Conservation (phyloP, 2,888 invertebrate genomes). For the Apantesis nais region DNA sequence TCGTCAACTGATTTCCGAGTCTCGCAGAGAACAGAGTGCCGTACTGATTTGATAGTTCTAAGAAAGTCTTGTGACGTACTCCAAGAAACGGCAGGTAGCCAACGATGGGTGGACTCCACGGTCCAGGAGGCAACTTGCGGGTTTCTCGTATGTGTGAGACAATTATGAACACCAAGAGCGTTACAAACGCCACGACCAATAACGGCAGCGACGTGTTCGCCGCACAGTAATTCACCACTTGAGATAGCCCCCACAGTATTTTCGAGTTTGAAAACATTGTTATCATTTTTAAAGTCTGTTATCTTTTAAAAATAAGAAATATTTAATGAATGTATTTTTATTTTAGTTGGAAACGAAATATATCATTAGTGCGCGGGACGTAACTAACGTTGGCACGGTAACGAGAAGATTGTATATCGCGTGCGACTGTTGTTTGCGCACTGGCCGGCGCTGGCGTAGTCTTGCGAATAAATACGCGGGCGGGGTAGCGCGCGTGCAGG, state of each 20-base stretch:
- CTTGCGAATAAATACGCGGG: slow-evolving; percentile 83
- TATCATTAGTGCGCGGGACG: slow-evolving; percentile 73
- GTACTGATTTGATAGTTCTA: slow-evolving; percentile 91
- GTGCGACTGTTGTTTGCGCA: slow-evolving; percentile 80
- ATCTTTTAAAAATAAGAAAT: slow-evolving; percentile 47
- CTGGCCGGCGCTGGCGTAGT: slow-evolving; percentile 81
- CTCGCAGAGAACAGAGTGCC: slow-evolving; percentile 93
- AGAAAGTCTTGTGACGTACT: slow-evolving; percentile 91
- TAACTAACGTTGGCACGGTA: slow-evolving; percentile 68
- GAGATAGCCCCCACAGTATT: slow-evolving; percentile 84
- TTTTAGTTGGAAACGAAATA: slow-evolving; percentile 57
- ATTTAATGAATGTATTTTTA: slow-evolving; percentile 38
- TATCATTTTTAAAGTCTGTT: slow-evolving; percentile 66
- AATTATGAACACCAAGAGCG: slow-evolving; percentile 80
- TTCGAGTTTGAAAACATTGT: slow-evolving; percentile 76
- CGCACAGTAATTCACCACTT: slow-evolving; percentile 78
- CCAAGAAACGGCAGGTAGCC: slow-evolving; percentile 94
- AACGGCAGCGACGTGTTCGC: slow-evolving; percentile 72
- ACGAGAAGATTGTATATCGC: slow-evolving; percentile 73
- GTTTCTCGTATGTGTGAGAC: slow-evolving; percentile 73
- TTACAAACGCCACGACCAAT: slow-evolving; percentile 79
- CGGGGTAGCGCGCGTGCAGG: slow-evolving; percentile 72
- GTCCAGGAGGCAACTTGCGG: slow-evolving; percentile 92
- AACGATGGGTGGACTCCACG: slow-evolving; percentile 93
- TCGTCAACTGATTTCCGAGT: slow-evolving; percentile 92